These are phyloP conservation scores for Amblyteles armatorius DNA, from an alignment of 2,888 invertebrate genomes.

Conservation along the genomic window DNA sequence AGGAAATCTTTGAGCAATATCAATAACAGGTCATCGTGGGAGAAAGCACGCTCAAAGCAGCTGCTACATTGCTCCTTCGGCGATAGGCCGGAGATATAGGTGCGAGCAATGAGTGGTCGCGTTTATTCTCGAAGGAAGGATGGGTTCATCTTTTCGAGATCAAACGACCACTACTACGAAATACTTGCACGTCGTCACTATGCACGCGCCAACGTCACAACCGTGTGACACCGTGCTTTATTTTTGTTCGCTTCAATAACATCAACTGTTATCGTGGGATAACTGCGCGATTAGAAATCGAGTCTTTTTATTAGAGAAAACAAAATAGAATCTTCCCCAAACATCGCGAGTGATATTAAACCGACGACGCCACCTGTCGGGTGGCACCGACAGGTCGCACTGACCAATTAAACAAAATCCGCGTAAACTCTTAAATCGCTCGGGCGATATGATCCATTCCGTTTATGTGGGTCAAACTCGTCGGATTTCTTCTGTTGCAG, in stretches of 20 bases:
- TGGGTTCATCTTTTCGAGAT: not conserved
- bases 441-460: conserved; percentile 1
- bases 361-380: not conserved
- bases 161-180: not conserved
- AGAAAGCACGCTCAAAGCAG: not conserved
- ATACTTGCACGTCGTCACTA: conserved; percentile 7
- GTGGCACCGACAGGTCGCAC: not conserved
- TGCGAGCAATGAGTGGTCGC: not conserved
- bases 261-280: not conserved
- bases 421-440: not conserved
- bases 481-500: not conserved
- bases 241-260: not conserved
- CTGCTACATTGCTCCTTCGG: conserved; percentile 1
- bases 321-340: not conserved
- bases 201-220: conserved; percentile 10
- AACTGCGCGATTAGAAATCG: not conserved
- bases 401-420: not conserved
- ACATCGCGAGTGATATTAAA: conserved; percentile 5
- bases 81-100: not conserved
- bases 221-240: conserved; percentile 1
- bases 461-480: conserved; percentile 3
- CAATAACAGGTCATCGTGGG: not conserved
- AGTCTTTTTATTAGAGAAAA: not conserved
- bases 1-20: not conserved
- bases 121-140: not conserved